These are phyloP conservation scores for Xenopus borealis DNA, from an alignment of 2,113 vertebrate species.

Conservation along the genomic window DNA sequence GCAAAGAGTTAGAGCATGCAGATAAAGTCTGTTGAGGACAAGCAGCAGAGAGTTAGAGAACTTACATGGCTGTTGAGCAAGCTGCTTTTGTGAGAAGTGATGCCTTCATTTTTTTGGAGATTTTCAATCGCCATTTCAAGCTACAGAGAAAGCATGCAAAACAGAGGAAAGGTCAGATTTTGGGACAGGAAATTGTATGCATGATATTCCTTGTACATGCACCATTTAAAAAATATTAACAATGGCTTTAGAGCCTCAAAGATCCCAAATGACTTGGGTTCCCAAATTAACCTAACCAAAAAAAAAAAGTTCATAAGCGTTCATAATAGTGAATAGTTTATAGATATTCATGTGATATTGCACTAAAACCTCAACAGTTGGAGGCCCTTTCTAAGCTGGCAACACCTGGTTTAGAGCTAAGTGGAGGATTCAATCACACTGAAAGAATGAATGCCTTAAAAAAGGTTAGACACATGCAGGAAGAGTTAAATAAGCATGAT, in stretches of 20 bases:
- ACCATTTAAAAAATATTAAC: too few species aligned
- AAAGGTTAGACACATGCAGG: neutral
- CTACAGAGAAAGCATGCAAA: slow-evolving; percentile 79
- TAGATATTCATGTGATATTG: too few species aligned
- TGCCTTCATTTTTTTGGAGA: slow-evolving; percentile 98
- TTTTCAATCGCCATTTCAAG: slow-evolving; percentile 99
- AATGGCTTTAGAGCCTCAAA: too few species aligned
- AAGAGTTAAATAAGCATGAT: too few species aligned
- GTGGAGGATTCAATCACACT: neutral
- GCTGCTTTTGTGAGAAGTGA: slow-evolving; percentile 98
- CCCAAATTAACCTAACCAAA: too few species aligned
- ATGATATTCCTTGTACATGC: too few species aligned
- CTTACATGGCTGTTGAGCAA: slow-evolving; percentile 99
- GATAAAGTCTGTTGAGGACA: slow-evolving; percentile 6
- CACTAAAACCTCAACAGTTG: too few species aligned
- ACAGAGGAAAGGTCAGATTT: slow-evolving; percentile 82
- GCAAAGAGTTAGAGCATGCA: neutral
- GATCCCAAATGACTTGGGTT: too few species aligned
- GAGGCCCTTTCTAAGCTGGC: too few species aligned
- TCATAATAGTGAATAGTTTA: too few species aligned
- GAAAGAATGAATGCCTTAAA: neutral
- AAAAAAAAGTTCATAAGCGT: too few species aligned
- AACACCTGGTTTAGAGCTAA: neutral
- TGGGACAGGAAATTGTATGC: slow-evolving; percentile 37
- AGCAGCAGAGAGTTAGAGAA: slow-evolving; percentile 59